A percentile compares a stretch with the other conserved stretches of the same genome.
Evolutionary conservation across 2,888 invertebrate genomes (phyloP).

Genomic region (Polia nebulosa): DNA sequence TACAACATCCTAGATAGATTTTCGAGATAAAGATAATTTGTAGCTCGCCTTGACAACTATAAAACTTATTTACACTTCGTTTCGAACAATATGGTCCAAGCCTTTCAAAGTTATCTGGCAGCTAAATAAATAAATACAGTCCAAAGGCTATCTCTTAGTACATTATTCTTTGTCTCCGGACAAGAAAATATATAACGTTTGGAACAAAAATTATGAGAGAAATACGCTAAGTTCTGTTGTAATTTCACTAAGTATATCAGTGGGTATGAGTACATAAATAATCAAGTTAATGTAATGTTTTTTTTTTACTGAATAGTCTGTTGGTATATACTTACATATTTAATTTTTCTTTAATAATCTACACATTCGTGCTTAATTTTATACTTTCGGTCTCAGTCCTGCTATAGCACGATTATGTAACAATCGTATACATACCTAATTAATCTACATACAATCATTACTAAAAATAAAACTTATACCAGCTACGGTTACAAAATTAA

Average conservation of each 20-base stretch:
- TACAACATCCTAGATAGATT: conserved; percentile 16
- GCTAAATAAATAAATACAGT: conserved; percentile 47
- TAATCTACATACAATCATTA: no score
- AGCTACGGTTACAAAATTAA: no score
- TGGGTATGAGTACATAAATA: not conserved
- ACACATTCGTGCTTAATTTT: no score
- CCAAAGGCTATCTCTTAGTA: conserved; percentile 38
- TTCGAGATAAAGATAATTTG: conserved; percentile 36
- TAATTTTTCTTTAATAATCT: no score
- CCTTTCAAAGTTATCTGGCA: conserved; percentile 44
- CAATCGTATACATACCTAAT: no score
- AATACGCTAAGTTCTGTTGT: conserved; percentile 24
- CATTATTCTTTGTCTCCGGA: conserved; percentile 52
- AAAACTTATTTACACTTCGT: conserved; percentile 38
- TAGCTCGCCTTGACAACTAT: conserved; percentile 8
- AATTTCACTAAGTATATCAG: conserved; percentile 29
- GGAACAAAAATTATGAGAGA: conserved; percentile 19
- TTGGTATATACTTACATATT: not conserved
- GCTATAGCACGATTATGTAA: no score
- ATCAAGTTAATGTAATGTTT: not conserved
- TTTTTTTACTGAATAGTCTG: not conserved
- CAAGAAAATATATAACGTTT: conserved; percentile 41
- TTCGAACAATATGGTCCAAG: conserved; percentile 28
- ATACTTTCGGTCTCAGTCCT: no score
- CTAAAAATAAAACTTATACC: no score